Base-by-base conservation (phyloP, 1,140 invertebrate species). In the Homarus americanus region DNA sequence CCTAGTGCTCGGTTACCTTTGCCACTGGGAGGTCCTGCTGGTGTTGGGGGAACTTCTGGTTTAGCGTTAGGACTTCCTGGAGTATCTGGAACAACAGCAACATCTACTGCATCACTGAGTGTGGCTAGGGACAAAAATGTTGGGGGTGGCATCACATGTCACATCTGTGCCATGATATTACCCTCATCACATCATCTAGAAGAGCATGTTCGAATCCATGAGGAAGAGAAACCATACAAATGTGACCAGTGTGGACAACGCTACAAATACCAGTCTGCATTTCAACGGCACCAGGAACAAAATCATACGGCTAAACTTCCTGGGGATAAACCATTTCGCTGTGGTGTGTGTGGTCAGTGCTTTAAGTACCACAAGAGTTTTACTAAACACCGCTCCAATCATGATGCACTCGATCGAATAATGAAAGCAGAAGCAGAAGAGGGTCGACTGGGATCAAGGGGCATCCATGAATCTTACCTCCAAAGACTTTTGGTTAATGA, bases 291-390 rank as follows among this genome's bases (percentile, higher is more conserved):
- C 93, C 96, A 97, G 73, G 97, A 98, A 93, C 97, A 98, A 94
- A 98, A 98, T 93, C 97, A 98, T 93, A 96, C 97, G 0, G 97
- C 97, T 2, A 95, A 97, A 1, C 94, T 98, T 12, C 97, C 97
- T 0, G 97, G 97, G 12, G 97, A 98, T 94, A 98, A 98, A 93
- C 95, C 97, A 1, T 98, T 98, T 94, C 97, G 97, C 34, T 98
- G 97, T 93, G 97, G 97, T 93, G 97, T 97, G 1, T 98, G 97
- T 94, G 97, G 97, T 36, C 97, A 97, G 97, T 97, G 97, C 94
- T 98, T 98, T 93, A 95, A 97, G 41, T 97, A 97, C 94, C 95
- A 98, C 34, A 98, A 98, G 93, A 98, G 97, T 0, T 98, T 98
- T 94, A 97, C 97, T 94, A 98, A 98, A 94, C 97, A 98, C 93